Percentiles rank a stretch among this genome's conserved stretches.
These are phyloP conservation scores for Notolepis coatsorum DNA, from an alignment of 2,797 vertebrate species.

Conservation along the genomic window DNA sequence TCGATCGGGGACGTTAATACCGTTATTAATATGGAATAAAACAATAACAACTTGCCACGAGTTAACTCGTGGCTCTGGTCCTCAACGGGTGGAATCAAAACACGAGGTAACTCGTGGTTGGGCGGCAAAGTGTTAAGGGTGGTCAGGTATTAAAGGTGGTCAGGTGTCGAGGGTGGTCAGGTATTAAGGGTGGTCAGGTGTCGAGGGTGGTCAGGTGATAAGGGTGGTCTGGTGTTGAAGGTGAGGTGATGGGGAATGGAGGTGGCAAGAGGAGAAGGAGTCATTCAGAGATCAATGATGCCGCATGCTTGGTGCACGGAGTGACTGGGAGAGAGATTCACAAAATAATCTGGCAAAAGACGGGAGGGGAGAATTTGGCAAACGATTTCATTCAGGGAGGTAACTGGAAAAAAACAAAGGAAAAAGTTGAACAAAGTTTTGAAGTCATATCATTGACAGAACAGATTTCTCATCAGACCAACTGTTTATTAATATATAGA, in stretches of 20 bases:
- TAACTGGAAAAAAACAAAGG: slow-evolving; percentile 28
- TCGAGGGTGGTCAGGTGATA: not conserved
- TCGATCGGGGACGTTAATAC: too few relatives aligned
- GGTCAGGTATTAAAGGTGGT: too few relatives aligned
- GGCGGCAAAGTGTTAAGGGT: too few relatives aligned
- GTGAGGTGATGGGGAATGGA: slow-evolving; percentile 7
- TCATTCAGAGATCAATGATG: slow-evolving; percentile 2
- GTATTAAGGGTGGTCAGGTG: too few relatives aligned
- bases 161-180: not conserved
- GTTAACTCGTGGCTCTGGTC: too few relatives aligned
- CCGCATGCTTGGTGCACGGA: slow-evolving; percentile 49
- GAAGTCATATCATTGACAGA: slow-evolving; percentile 59
- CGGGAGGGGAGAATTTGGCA: not conserved
- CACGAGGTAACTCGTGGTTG: too few relatives aligned
- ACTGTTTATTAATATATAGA: slow-evolving; percentile 89
- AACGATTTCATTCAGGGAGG: not conserved
- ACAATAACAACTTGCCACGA: too few relatives aligned
- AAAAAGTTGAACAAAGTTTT: slow-evolving; percentile 31
- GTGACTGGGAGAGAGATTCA: slow-evolving; percentile 34
- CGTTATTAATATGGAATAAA: too few relatives aligned
- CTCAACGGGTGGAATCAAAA: too few relatives aligned
- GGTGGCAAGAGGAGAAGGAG: not conserved
- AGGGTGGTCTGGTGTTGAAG: not conserved
- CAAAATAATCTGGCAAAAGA: slow-evolving; percentile 21
- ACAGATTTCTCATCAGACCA: slow-evolving; percentile 79